Conservation (phyloP, 2,888 invertebrate species). For the Taenaris catops region DNA sequence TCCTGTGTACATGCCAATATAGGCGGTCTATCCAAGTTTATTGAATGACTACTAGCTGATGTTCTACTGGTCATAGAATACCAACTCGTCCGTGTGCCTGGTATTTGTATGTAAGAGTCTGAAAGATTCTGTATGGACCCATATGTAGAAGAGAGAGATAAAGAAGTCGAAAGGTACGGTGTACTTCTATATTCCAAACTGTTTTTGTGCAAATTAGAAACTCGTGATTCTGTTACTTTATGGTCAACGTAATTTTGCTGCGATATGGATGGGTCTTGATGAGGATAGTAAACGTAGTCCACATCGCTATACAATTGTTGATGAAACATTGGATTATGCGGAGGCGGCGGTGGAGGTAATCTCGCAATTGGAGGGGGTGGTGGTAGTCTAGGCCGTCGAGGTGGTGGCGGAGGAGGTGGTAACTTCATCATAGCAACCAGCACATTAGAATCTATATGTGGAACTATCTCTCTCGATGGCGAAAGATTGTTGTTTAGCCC, state of each 20-base stretch:
- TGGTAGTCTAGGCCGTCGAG: conserved; percentile 81
- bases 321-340: conserved; percentile 91
- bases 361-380: conserved; percentile 83
- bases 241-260: conserved; percentile 95
- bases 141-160: conserved; percentile 84
- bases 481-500: conserved; percentile 65
- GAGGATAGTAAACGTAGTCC: conserved; percentile 94
- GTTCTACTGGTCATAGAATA: conserved; percentile 80
- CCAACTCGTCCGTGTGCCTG: conserved; percentile 80
- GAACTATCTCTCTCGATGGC: conserved; percentile 61
- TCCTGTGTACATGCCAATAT: conserved; percentile 79
- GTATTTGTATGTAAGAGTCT: conserved; percentile 84
- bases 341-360: conserved; percentile 85
- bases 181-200: conserved; percentile 90
- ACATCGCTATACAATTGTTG: conserved; percentile 95
- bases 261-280: conserved; percentile 93
- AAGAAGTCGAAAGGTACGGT: conserved; percentile 85
- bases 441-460: conserved; percentile 71
- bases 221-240: conserved; percentile 87
- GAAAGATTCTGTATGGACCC: conserved; percentile 90
- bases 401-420: conserved; percentile 78
- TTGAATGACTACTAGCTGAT: conserved; percentile 82
- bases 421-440: conserved; percentile 81
- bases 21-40: conserved; percentile 84
- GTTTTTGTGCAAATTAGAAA: conserved; percentile 82